phyloP scores from a whole-genome alignment of 2,113 vertebrate genomes.

The Archocentrus centrarchus region DNA sequence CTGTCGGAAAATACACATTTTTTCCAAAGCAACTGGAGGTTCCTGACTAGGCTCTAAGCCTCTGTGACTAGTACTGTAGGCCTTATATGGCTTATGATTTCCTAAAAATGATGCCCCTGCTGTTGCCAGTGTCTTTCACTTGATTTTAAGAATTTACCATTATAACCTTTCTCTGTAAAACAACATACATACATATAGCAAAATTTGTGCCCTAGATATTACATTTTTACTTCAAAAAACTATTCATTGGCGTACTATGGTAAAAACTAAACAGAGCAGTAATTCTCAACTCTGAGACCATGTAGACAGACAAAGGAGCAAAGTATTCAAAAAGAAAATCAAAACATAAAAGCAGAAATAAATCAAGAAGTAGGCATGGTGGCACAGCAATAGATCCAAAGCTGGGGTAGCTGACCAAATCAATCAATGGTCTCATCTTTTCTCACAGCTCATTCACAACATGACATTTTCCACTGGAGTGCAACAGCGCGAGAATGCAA shows the following conservation, averaged over 20 bases:
- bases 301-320: background rate
- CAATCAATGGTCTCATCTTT: slow-evolving; percentile 30
- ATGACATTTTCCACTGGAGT: slow-evolving; percentile 55
- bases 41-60: too few relatives aligned
- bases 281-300: background rate
- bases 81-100: too few relatives aligned
- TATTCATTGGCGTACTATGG: background rate
- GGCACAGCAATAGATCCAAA: background rate
- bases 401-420: background rate
- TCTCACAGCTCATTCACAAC: slow-evolving; percentile 19
- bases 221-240: background rate
- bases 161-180: background rate
- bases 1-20: too few relatives aligned
- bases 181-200: background rate
- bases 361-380: background rate
- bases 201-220: background rate
- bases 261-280: background rate
- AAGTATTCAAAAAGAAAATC: background rate
- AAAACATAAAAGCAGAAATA: background rate
- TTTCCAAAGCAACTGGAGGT: too few relatives aligned
- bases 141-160: background rate
- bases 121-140: too few relatives aligned
- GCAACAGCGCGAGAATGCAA: slow-evolving; percentile 35
- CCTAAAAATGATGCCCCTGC: too few relatives aligned
- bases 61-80: too few relatives aligned